A percentile compares a stretch with the other conserved stretches of the same genome.
Conservation (phyloP, 2,888 invertebrate species). For the Craniophora ligustri region DNA sequence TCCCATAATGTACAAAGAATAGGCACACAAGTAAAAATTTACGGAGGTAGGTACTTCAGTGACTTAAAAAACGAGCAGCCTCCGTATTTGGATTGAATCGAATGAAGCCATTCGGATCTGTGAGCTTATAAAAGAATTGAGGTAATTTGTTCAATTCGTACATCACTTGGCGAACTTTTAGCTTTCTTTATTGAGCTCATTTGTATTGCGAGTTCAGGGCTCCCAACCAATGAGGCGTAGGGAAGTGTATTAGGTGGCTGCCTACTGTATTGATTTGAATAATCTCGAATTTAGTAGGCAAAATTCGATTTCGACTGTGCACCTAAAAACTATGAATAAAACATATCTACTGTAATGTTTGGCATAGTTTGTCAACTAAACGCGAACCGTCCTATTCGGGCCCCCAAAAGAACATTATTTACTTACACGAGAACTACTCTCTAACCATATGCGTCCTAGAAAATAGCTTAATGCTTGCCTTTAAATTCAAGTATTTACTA, state of each 20-base stretch:
- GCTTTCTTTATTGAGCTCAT: constrained; percentile 58
- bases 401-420: too few relatives aligned
- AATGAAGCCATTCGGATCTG: constrained; percentile 51
- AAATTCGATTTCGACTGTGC: constrained; percentile 28
- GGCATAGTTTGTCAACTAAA: neutral
- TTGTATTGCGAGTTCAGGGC: constrained; percentile 53
- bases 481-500: too few relatives aligned
- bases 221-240: constrained; percentile 35
- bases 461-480: too few relatives aligned
- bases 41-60: neutral
- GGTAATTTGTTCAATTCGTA: constrained; percentile 54
- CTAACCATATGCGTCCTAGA: too few relatives aligned
- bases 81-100: constrained; percentile 11
- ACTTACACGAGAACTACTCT: too few relatives aligned
- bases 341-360: constrained; percentile 26
- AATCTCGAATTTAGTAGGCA: constrained; percentile 37
- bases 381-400: too few relatives aligned
- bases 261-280: constrained; percentile 53
- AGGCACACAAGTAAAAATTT: neutral
- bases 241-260: constrained; percentile 28
- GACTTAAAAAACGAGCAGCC: neutral
- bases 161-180: constrained; percentile 49
- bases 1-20: too few relatives aligned
- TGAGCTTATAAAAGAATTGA: constrained; percentile 52
- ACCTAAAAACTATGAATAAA: constrained; percentile 42